Evolutionary conservation across 2,797 vertebrate species (phyloP), one percentile per base, ranked within the genome.

Genomic region (Trematomus bernacchii): DNA sequence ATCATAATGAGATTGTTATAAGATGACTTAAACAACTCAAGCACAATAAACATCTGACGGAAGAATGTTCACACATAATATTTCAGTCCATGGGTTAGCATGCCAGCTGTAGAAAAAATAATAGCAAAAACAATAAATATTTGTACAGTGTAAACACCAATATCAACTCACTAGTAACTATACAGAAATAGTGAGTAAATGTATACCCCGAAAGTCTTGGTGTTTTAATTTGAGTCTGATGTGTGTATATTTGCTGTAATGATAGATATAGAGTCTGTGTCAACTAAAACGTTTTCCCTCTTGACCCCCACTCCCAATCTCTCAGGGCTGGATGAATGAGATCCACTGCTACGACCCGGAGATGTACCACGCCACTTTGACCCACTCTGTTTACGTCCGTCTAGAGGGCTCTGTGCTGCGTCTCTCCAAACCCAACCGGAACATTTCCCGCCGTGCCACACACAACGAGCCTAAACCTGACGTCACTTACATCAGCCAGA

Each of bases 251-350:
- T 23, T 62, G 10, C 18, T 54, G 33, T n/a, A n/a, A 14, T 8
- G 42, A 27, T 27, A 68, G 0, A 74, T 11, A 46, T 57, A 30
- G 11, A 53, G 11, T 53, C 16, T 1, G 1, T 55, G 12, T 72
- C 55, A 73, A 2, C 61, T 62, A 44, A 43, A 55, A 50, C 23
- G 27, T 21, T 16, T 55, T 43, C 50, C 62, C 50, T 48, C 42
- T 70, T 37, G 27, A 6, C 13, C 47, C 8, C 30, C 48, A 15
- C 3, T 27, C 7, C 55, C 16, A 5, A 21, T 73, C 63, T 57
- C 40, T 90, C 84, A 96, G 98, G 98, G 98, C 81, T 99, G 98
- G 98, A 99, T 99, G 98, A 99, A 99, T 77, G 97, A 99, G 92
- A 99, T 99, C 90, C 89, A 94, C 89, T 97, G 88, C 94, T 99